These are phyloP conservation scores for Xenopus laevis DNA, from an alignment of 2,113 vertebrate genomes.

Conservation along the genomic window DNA sequence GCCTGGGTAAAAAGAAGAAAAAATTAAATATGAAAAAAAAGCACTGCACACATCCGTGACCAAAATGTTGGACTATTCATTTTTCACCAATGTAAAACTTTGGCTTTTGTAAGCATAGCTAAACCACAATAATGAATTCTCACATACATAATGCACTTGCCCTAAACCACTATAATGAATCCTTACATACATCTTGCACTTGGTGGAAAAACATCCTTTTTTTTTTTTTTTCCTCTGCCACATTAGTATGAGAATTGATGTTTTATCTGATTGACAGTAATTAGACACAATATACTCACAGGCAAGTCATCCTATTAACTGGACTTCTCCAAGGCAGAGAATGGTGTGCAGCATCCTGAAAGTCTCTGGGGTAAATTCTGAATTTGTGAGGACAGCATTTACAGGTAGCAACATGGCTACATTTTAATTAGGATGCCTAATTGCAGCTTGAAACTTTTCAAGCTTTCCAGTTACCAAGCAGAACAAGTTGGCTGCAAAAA, in stretches of 20 bases:
- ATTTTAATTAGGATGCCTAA: not conserved
- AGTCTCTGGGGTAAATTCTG: conserved; percentile 1
- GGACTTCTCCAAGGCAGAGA: not conserved
- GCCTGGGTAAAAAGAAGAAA: too few species aligned
- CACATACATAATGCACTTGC: too few species aligned
- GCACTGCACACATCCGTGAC: too few species aligned
- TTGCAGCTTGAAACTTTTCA: not conserved
- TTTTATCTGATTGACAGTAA: not conserved
- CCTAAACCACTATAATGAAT: too few species aligned
- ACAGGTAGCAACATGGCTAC: not conserved
- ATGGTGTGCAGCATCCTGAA: not conserved
- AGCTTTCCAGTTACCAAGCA: conserved; percentile 1
- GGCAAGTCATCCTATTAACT: too few species aligned
- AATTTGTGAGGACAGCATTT: not conserved
- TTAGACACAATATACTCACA: not conserved
- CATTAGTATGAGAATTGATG: not conserved
- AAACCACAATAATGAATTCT: too few species aligned
- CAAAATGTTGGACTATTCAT: too few species aligned
- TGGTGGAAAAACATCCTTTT: not conserved
- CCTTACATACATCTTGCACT: too few species aligned
- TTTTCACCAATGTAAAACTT: too few species aligned
- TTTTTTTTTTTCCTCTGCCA: not conserved
- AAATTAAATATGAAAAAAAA: too few species aligned
- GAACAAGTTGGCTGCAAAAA: not conserved
- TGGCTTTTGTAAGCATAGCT: too few species aligned